A percentile compares a stretch with the other conserved stretches of the same genome.
phyloP scores from a whole-genome alignment of 2,113 vertebrate genomes.

The Lepus europaeus region DNA sequence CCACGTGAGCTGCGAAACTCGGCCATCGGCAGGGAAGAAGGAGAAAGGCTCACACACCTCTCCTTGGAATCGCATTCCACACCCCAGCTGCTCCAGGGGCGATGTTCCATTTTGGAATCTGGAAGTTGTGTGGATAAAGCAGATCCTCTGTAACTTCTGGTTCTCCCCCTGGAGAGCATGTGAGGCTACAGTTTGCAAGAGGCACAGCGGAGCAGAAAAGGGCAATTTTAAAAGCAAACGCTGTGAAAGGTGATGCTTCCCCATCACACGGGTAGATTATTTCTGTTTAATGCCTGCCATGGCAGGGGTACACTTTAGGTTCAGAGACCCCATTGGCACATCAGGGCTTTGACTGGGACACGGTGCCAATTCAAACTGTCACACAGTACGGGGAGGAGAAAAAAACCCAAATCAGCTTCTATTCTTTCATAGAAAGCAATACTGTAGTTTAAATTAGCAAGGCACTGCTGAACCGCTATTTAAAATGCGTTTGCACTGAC shows the following conservation, averaged over 20 bases:
- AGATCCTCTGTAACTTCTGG: neutral
- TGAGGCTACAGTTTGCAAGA: constrained; percentile 31
- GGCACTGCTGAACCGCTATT: constrained; percentile 88
- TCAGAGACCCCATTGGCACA: constrained; percentile 77
- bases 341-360: constrained; percentile 78
- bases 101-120: constrained; percentile 45
- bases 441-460: constrained; percentile 91
- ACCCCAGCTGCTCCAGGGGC: constrained; percentile 27
- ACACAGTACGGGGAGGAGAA: constrained; percentile 56
- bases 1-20: constrained; percentile 27
- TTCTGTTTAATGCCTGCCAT: constrained; percentile 69
- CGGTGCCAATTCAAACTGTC: constrained; percentile 84
- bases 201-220: constrained; percentile 30
- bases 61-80: constrained; percentile 57
- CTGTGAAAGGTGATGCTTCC: constrained; percentile 68
- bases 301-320: constrained; percentile 76
- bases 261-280: constrained; percentile 33
- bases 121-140: constrained; percentile 20
- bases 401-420: constrained; percentile 83
- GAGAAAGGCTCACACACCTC: neutral
- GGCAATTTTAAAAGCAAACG: constrained; percentile 62
- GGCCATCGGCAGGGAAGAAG: neutral
- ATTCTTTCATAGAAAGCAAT: constrained; percentile 90
- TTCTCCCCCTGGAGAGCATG: constrained; percentile 34
- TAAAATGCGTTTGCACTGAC: constrained; percentile 89